Evolutionary conservation across 2,113 vertebrate species (phyloP), one percentile per base, ranked within the genome.

Genomic region (Aviceda subcristata): DNA sequence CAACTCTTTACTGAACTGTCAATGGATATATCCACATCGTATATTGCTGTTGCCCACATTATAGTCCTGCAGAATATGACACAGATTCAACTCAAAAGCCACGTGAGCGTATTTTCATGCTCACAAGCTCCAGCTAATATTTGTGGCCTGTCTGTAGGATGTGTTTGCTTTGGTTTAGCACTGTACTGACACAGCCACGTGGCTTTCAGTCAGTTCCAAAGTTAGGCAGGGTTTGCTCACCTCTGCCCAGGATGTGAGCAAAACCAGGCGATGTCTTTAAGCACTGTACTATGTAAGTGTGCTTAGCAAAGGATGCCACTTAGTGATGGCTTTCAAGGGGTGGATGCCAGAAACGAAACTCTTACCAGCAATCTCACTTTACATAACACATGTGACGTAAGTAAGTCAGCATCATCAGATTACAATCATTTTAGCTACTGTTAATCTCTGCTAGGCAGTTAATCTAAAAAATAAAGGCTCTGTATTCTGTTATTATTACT

Each of bases 11-110:
- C 32, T 79, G 69, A 55, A 8, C 36, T 12, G 13, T 9, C 60
- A 60, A 0, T 18, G 21, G 21, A 9, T 39, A 13, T 53, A 67
- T 57, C 45, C 32, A 38, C 11, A 5, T 3, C 0, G 0, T 38
- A 3, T 29, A 4, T 15, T 68, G 24, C 21, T 1, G 0, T 56
- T 91, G 14, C 45, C 43, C 48, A 38, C 15, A 11, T 6, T 11
- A 1, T 2, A 50, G 36, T 4, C 7, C 38, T 59, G 29, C 34
- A 60, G n/a, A 82, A 85, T 62, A 29, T 10, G 51, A 11, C 24
- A 32, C 6, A 27, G 13, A 30, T 93, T 50, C 60, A 46, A 10
- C 17, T 81, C 32, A 23, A 43, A 84, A 80, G 55, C 18, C 55
- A 26, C 0, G 1, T 27, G 59, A 66, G 5, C 12, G 1, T 19